Evolutionary conservation across 2,797 vertebrate species (phyloP).

Genomic region (Paramormyrops hopkinsi): DNA sequence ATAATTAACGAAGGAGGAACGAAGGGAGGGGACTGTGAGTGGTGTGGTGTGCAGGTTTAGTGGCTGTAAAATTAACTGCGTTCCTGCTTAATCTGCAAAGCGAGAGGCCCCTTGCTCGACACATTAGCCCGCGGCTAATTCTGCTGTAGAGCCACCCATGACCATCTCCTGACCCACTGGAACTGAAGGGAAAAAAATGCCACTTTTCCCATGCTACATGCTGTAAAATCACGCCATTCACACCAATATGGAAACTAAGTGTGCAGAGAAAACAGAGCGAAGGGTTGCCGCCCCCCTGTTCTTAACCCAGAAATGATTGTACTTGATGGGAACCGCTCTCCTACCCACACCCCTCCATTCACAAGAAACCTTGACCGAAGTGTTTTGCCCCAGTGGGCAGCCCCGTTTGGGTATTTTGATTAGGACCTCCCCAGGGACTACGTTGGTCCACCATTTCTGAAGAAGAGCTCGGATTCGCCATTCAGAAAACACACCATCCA

Average conservation of each 20-base stretch:
- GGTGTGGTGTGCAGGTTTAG: background rate
- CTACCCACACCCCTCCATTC: background rate
- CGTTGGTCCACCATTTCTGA: background rate
- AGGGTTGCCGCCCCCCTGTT: background rate
- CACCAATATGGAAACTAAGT: background rate
- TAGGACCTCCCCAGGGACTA: background rate
- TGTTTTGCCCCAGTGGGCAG: background rate
- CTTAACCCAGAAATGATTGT: background rate
- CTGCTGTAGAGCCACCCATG: background rate
- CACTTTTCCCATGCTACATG: background rate
- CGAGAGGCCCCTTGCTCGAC: background rate
- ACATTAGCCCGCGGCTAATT: background rate
- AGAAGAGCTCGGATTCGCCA: background rate
- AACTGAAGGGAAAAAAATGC: background rate
- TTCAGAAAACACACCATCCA: background rate
- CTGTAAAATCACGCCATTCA: background rate
- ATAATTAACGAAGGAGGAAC: background rate
- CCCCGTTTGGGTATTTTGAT: background rate
- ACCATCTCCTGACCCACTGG: background rate
- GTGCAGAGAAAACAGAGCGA: background rate
- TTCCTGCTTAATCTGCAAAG: background rate
- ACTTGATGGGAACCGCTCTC: background rate
- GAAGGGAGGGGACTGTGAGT: background rate
- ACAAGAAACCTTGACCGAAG: background rate
- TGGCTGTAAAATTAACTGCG: background rate